Evolutionary conservation across 2,888 invertebrate species (phyloP).

Genomic region (Meiosimyza decipiens): DNA sequence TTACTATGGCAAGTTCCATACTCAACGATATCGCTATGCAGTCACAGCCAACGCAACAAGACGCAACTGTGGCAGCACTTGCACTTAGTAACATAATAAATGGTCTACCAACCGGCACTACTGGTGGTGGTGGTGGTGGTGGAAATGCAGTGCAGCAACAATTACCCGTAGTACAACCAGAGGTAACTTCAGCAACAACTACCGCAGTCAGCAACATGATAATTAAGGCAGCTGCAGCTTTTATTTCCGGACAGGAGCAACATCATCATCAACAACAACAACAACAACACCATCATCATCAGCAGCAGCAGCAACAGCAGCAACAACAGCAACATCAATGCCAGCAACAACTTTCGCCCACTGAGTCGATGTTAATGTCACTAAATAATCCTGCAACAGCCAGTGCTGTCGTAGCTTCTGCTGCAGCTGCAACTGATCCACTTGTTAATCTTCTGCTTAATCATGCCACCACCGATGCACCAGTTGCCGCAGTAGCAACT

Average conservation of each 20-base stretch:
- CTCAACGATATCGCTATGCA: constrained; percentile 63
- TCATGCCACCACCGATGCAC: constrained; percentile 51
- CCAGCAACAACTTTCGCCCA: constrained; percentile 44
- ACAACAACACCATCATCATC: constrained; percentile 56
- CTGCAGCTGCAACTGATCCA: constrained; percentile 47
- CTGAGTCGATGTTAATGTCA: constrained; percentile 48
- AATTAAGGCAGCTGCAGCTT: constrained; percentile 78
- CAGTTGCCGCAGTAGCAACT: constrained; percentile 39
- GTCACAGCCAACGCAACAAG: constrained; percentile 61
- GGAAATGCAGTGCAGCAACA: constrained; percentile 40
- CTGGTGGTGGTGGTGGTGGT: constrained; percentile 47
- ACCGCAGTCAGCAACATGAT: constrained; percentile 75
- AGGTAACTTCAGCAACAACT: constrained; percentile 61
- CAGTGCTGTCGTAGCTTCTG: constrained; percentile 40
- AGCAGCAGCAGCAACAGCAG: constrained; percentile 59
- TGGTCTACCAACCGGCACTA: constrained; percentile 56
- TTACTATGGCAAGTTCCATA: constrained; percentile 63
- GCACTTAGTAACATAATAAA: constrained; percentile 65
- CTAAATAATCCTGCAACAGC: constrained; percentile 46
- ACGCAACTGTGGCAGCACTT: constrained; percentile 60
- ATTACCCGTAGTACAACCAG: constrained; percentile 54
- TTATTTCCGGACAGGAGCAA: constrained; percentile 74
- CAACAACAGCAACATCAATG: constrained; percentile 39
- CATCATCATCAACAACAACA: constrained; percentile 68
- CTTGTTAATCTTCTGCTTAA: constrained; percentile 60